These are phyloP conservation scores for Saxidomus purpurata DNA, from an alignment of 1,140 invertebrate genomes.

Conservation along the genomic window DNA sequence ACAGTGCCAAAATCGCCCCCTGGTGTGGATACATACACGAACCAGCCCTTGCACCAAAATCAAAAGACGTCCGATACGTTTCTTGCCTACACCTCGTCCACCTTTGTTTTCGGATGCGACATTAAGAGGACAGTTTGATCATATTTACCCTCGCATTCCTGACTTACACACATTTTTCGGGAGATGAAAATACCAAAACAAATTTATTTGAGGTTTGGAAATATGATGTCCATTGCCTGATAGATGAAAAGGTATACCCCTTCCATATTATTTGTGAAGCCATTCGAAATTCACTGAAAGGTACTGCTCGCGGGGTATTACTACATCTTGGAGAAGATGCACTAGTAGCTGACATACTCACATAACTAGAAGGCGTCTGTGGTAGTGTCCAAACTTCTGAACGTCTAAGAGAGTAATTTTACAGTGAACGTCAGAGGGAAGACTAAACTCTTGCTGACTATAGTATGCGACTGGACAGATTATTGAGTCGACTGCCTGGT, in stretches of 20 bases:
- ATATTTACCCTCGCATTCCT: neutral
- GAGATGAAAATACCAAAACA: neutral
- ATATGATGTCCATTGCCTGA: conserved; percentile 16
- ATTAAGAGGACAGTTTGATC: neutral
- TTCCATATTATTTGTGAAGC: neutral
- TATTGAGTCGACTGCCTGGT: neutral
- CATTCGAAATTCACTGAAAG: neutral
- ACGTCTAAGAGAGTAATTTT: neutral
- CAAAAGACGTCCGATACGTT: neutral
- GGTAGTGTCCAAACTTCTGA: neutral
- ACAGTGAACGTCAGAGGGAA: neutral
- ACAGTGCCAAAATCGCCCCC: neutral
- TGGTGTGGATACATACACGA: neutral
- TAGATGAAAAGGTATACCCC: neutral
- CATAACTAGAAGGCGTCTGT: neutral
- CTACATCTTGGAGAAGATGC: neutral
- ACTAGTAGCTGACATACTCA: neutral
- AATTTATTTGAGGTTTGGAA: conserved; percentile 9
- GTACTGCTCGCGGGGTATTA: neutral
- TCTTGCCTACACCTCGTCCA: neutral
- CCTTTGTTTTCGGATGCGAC: neutral
- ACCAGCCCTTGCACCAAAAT: neutral
- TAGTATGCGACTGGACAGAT: neutral
- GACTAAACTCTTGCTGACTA: neutral
- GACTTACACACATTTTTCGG: conserved; percentile 8